Conservation (phyloP, 2,113 vertebrate species). For the Urocynchramus pylzowi region DNA sequence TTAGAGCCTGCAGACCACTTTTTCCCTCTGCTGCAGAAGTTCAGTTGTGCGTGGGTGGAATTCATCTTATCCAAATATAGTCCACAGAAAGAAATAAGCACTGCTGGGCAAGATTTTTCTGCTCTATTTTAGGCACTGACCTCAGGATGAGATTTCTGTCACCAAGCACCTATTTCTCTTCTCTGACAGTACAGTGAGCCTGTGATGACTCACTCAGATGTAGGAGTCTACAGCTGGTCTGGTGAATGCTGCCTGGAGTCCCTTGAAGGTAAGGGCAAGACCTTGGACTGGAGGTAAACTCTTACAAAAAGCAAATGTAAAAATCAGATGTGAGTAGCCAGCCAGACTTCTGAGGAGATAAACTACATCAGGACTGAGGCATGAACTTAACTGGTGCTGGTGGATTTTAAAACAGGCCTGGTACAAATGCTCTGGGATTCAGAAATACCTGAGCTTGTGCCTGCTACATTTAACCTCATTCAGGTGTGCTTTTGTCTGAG, state of each 20-base stretch:
- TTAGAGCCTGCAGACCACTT: not conserved
- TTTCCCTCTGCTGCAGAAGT: not conserved
- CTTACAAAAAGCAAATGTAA: not conserved
- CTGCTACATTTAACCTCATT: not conserved
- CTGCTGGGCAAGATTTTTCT: not conserved
- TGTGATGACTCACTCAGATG: conserved; percentile 31
- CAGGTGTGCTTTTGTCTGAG: not conserved
- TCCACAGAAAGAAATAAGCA: not conserved
- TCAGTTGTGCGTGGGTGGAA: not conserved
- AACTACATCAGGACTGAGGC: not conserved
- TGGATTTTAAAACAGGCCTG: not conserved
- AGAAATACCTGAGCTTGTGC: not conserved
- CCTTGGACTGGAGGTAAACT: not conserved
- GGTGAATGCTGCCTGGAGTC: not conserved
- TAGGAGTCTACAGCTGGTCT: conserved; percentile 20
- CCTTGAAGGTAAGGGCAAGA: not conserved
- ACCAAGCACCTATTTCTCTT: conserved; percentile 17
- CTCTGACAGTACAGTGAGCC: not conserved
- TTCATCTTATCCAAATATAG: conserved; percentile 32
- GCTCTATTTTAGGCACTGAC: conserved; percentile 25
- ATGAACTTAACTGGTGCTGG: not conserved
- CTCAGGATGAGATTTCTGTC: conserved; percentile 9
- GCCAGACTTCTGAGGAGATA: not conserved
- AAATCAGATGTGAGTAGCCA: not conserved
- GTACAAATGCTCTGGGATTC: not conserved